Base-by-base conservation (phyloP, 1,140 invertebrate genomes). In the Acyrthosiphon pisum region DNA sequence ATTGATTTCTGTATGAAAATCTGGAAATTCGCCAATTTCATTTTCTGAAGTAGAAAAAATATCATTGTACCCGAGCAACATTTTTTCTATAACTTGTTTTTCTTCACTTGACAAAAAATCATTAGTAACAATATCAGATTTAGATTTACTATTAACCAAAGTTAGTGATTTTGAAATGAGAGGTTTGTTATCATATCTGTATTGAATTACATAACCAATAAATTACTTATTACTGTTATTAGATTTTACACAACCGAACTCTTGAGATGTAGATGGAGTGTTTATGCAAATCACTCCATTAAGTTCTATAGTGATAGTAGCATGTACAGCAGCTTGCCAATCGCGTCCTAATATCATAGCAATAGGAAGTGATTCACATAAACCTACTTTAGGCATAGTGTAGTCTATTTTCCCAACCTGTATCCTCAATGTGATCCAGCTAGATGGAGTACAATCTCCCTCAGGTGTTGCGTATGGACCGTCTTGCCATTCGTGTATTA, bases 341-440 rank as follows among this genome's bases (percentile, higher is more conserved):
- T 86, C 83, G 23, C 83, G 83, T 22, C 83, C 41, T 44, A 86
- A 46, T 41, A 86, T 86, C 37, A 86, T 86, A 18, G 83, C 83
- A 44, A 86, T 86, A 8, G 83, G 83, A 30, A 86, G 44, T 8
- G 37, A 44, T 86, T 44, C 83, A 23, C 83, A 86, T 26, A 86
- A 23, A 23, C 83, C 83, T 30, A 86, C 83, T 86, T 86, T 86
- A 8, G 37, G 26, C 83, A 46, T 86, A 8, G 37, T 35, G n/a
- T 35, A n/a, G 30, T 76, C n/a, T n/a, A 76, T 76, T 44, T 86
- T 86, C 6, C 41, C 83, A 30, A 86, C 37, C 44, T 86, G 20
- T 8, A 86, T 86, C 23, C 83, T 14, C 6, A 86, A 44, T 0
- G 18, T 23, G 20, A 86, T 86, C 83, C 83, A 86, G 1, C 83